Evolutionary conservation across 2,888 invertebrate species (phyloP), one percentile per base, ranked within the genome.

Genomic region (Teinopalpus imperialis): DNA sequence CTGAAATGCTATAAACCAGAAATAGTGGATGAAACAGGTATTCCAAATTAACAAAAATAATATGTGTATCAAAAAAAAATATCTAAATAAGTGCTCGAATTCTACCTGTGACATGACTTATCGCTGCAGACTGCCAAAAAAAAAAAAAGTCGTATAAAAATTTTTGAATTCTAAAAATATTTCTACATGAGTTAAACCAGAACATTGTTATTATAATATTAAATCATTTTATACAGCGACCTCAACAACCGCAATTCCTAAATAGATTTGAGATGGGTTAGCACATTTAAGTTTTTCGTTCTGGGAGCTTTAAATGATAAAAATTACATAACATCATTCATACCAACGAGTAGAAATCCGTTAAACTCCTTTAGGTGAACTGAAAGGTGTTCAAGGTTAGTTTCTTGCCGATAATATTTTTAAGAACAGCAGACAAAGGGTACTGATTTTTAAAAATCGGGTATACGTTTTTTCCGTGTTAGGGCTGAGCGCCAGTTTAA

Each of bases 151-250:
- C 29, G 12, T 12, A 30, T 14, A 26, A 30, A 13, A 39, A 39
- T 7, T 13, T 14, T 40, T 30, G 12, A 40, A 29, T 8, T n/a
- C 21, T 40, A 13, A 8, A 21, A 40, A 8, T 12, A n/a, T 30
- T 39, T 27, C 27, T n/a, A 21, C 21, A 13, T 18, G 40, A 40
- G 21, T 8, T 40, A 40, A 40, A 40, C 30, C 40, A 40, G 40
- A 30, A 30, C 21, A n/a, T n/a, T 40, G 8, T 12, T 20, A 8
- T 14, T n/a, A n/a, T 13, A 26, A 21, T 40, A 30, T 40, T 30
- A 40, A 30, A 40, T 37, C 29, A 29, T 29, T 13, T 39, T 29
- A 29, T 29, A 37, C 16, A 10, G 18, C 37, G 6, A 13, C 34
- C n/a, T 34, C 7, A 1, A 34, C 21, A 12, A 4, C 2, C 16